phyloP scores from a whole-genome alignment of 2,888 invertebrate species.

The Archips xylosteana region DNA sequence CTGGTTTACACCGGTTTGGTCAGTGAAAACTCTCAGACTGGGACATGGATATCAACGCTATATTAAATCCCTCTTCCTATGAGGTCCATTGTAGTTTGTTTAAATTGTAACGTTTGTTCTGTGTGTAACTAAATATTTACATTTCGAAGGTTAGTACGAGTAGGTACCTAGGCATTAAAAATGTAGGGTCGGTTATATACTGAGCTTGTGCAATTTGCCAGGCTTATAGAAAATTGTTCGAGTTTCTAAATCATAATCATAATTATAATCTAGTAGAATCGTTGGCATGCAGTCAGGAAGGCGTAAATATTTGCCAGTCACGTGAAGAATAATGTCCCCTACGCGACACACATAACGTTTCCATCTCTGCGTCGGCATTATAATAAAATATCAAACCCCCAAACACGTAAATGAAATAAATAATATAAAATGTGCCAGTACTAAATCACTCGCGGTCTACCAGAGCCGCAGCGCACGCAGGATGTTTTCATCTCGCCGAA shows the following conservation, averaged over 20 bases:
- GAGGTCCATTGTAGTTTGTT: too few relatives aligned
- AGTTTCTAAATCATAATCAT: background rate
- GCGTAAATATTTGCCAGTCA: constrained; percentile 1
- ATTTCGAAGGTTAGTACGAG: too few relatives aligned
- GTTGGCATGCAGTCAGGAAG: background rate
- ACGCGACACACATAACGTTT: constrained; percentile 11
- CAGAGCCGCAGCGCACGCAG: constrained; percentile 51
- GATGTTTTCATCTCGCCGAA: constrained; percentile 69
- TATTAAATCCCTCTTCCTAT: too few relatives aligned
- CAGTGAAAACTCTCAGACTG: too few relatives aligned
- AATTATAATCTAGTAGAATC: background rate
- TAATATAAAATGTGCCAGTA: constrained; percentile 42
- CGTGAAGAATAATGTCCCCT: constrained; percentile 13
- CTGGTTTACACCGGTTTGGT: too few relatives aligned
- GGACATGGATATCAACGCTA: too few relatives aligned
- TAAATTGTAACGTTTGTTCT: too few relatives aligned
- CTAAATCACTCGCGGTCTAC: constrained; percentile 53
- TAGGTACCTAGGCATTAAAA: too few relatives aligned
- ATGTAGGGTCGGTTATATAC: background rate
- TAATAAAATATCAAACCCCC: constrained; percentile 26
- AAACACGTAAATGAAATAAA: constrained; percentile 40
- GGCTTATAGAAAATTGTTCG: background rate
- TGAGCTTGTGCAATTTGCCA: too few relatives aligned
- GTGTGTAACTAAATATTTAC: too few relatives aligned
- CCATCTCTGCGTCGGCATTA: constrained; percentile 1